Base-by-base conservation (phyloP, 2,888 invertebrate species). In the Chorisops tibialis region DNA sequence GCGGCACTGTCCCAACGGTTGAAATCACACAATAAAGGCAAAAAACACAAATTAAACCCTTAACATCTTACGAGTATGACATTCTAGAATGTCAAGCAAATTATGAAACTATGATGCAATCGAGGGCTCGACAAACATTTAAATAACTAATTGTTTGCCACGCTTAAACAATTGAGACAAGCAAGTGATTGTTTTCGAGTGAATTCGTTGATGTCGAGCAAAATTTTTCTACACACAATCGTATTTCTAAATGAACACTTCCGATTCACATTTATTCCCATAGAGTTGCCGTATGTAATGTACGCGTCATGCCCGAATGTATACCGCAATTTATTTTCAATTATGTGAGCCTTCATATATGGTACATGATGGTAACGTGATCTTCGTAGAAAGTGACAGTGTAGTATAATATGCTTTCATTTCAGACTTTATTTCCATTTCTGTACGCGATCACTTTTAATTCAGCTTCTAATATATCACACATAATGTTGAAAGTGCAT, bases 311-410 rank as follows among this genome's bases (percentile, higher is more conserved):
- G 30, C 3, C 30, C 30, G 9, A 30, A 30, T 30, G 30, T 30
- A 30, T 30, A 30, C 30, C 30, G 30, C 30, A 30, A 30, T 30
- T 30, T 30, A 30, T 30, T 30, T 30, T 30, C 30, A 30, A 30
- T 30, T 30, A 30, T 30, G 30, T 30, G 1, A 5, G 39, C 39
- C 39, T 39, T 39, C n/a, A 3, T 39, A 39, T 39, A 7, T 39
- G 14, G 12, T 39, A n/a, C 16, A n/a, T 5, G 6, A 14, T n/a
- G 2, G n/a, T 39, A 35, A 35, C 14, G 18, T 14, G 49, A 50
- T 50, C 24, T 9, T 50, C 16, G 30, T 50, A 50, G 49, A 50
- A 50, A 50, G 49, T 50, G 49, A 50, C n/a, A 50, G 49, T 50
- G 16, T n/a, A n/a, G 16, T 18, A 50, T 14, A 50, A 16, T 22